Evolutionary conservation across 2,888 invertebrate species (phyloP), one percentile per base, ranked within the genome.

Genomic region (Apotomis betuletana): DNA sequence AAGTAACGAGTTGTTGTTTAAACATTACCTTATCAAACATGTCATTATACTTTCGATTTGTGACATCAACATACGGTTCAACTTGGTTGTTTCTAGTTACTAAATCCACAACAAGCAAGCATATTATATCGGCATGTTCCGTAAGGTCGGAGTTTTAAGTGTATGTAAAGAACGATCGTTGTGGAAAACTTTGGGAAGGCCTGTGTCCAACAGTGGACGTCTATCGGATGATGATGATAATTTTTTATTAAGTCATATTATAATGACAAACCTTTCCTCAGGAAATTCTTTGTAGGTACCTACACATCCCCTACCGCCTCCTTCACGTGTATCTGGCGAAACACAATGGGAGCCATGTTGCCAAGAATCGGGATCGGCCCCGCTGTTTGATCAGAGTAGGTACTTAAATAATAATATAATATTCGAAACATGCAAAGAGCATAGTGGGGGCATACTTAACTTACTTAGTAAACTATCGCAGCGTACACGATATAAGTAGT

Each of bases 261-360:
- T 2, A 15, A 15, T 15, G 6, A 49, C 55, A 63, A 13, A 85
- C 86, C 79, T 84, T 74, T 86, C 85, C 44, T 77, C 77, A 1
- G 85, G 81, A 46, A 82, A 87, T 3, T 70, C 67, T 3, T 79
- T 75, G 65, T 87, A n/a, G n/a, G n/a, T n/a, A n/a, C n/a, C n/a
- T n/a, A 88, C 9, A 79, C 60, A 10, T 74, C 75, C 3, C 74
- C 38, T 1, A 81, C 12, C 3, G 79, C 73, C 10, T 80, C 78
- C 49, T 74, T 72, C 0, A 85, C 74, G 64, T 85, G 82, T 2
- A 76, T 67, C 4, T 27, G 67, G 0, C 77, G 73, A 4, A 82
- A 49, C 0, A 79, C 0, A 0, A 82, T 4, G 0, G 54, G 70
- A 0, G 55, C 46, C 79, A 84, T 80, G 63, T 86, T 85, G 3